These are phyloP conservation scores for Drosophila cognata DNA, from an alignment of 2,888 invertebrate species.

Conservation along the genomic window DNA sequence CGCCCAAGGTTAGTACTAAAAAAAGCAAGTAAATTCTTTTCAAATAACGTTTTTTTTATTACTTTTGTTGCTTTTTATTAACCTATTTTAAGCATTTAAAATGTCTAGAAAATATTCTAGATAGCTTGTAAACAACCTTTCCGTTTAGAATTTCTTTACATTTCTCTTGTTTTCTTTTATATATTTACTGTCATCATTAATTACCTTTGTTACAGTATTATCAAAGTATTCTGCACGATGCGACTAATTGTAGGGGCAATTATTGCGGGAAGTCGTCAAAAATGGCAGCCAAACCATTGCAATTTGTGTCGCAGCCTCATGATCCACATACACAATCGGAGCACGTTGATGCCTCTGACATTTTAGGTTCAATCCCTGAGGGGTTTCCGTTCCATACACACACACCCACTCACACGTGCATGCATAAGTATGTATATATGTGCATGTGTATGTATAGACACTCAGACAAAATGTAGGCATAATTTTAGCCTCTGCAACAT, in stretches of 20 bases:
- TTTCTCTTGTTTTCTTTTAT: not conserved
- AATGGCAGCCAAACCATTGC: conserved; percentile 37
- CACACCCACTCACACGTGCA: conserved; percentile 14
- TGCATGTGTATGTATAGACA: conserved; percentile 4
- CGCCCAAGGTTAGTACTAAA: conserved; percentile 91
- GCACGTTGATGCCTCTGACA: conserved; percentile 75
- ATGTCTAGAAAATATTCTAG: not conserved
- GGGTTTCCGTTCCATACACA: conserved; percentile 51
- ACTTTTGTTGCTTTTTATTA: not conserved
- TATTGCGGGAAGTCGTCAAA: conserved; percentile 28
- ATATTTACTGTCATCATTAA: not conserved
- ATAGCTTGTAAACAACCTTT: not conserved
- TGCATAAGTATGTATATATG: conserved; percentile 12
- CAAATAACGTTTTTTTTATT: not conserved
- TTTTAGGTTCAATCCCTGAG: conserved; percentile 78
- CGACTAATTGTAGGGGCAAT: conserved; percentile 49
- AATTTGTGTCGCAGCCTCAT: conserved; percentile 66
- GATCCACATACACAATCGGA: conserved; percentile 68
- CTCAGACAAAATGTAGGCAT: conserved; percentile 54
- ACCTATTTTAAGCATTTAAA: not conserved
- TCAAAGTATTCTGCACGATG: not conserved
- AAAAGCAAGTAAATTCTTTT: not conserved
- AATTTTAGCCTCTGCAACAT: conserved; percentile 73
- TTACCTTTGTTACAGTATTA: conserved; percentile 1
- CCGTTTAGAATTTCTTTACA: not conserved